These are phyloP conservation scores for Potamilus streckersoni DNA, from an alignment of 1,140 invertebrate genomes.

Conservation along the genomic window DNA sequence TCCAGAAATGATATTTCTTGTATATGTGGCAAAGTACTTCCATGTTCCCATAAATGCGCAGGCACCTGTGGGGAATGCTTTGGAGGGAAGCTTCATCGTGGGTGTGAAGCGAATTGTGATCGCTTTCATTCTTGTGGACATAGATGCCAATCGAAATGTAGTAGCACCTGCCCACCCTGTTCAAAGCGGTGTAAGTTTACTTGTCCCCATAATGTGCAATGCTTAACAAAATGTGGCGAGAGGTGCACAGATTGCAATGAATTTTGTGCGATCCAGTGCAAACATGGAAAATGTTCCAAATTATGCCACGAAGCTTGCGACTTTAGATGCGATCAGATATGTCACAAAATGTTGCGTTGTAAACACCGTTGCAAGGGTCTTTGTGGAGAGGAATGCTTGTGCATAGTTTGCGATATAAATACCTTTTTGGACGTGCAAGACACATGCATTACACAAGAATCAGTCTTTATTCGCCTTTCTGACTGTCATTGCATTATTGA, in stretches of 20 bases:
- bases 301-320: constrained; percentile 74
- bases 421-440: constrained; percentile 71
- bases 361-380: constrained; percentile 73
- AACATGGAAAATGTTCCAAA: constrained; percentile 71
- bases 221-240: constrained; percentile 72
- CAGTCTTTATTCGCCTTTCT: constrained; percentile 21
- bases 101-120: constrained; percentile 47
- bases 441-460: constrained; percentile 46
- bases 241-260: constrained; percentile 74
- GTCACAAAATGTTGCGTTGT: constrained; percentile 64
- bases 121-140: constrained; percentile 59
- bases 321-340: constrained; percentile 67
- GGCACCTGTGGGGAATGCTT: constrained; percentile 65
- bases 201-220: constrained; percentile 70
- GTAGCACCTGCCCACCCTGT: constrained; percentile 73
- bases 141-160: constrained; percentile 38
- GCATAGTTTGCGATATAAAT: constrained; percentile 45
- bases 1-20: constrained; percentile 12
- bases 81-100: constrained; percentile 74
- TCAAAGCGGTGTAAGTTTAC: constrained; percentile 70
- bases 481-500: constrained; percentile 34
- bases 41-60: constrained; percentile 28
- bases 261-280: constrained; percentile 65
- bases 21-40: constrained; percentile 8
- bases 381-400: constrained; percentile 74